Percentiles rank a stretch among this genome's conserved stretches.
Conservation (phyloP, 2,113 vertebrate genomes). For the Sebastes schlegelii region DNA sequence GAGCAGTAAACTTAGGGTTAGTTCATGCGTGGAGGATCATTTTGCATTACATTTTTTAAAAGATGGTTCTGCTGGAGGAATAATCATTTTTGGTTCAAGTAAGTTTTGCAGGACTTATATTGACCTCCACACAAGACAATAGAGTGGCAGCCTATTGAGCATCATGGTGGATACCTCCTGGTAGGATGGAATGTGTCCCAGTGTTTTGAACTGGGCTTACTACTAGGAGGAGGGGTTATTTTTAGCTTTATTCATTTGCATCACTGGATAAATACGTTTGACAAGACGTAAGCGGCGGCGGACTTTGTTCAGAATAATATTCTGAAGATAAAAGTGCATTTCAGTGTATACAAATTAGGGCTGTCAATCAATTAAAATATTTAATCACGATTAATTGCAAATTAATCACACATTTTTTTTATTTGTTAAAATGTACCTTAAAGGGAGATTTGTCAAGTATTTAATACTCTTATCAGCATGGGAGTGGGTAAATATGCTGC, state of each 20-base stretch:
- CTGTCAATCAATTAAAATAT: no score
- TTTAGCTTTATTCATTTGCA: conserved; percentile 7
- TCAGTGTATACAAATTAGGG: no score
- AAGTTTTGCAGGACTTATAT: background rate
- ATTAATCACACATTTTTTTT: no score
- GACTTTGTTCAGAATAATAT: background rate
- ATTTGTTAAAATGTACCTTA: no score
- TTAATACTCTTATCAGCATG: no score
- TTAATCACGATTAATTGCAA: no score
- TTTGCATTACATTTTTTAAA: background rate
- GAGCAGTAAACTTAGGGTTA: background rate
- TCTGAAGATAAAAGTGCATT: background rate
- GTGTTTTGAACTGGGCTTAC: conserved; percentile 28
- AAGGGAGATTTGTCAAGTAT: no score
- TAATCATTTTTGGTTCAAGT: background rate
- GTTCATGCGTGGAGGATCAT: background rate
- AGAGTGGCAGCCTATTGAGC: conserved; percentile 1
- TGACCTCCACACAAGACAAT: conserved; percentile 34
- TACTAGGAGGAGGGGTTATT: conserved; percentile 19
- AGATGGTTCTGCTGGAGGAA: background rate
- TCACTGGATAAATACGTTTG: conserved; percentile 1
- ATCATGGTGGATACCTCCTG: conserved; percentile 43
- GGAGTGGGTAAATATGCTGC: no score
- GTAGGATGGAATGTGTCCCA: conserved; percentile 53
- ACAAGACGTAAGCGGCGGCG: background rate